phyloP scores from a whole-genome alignment of 2,113 vertebrate genomes.

The Microtus montanus region DNA sequence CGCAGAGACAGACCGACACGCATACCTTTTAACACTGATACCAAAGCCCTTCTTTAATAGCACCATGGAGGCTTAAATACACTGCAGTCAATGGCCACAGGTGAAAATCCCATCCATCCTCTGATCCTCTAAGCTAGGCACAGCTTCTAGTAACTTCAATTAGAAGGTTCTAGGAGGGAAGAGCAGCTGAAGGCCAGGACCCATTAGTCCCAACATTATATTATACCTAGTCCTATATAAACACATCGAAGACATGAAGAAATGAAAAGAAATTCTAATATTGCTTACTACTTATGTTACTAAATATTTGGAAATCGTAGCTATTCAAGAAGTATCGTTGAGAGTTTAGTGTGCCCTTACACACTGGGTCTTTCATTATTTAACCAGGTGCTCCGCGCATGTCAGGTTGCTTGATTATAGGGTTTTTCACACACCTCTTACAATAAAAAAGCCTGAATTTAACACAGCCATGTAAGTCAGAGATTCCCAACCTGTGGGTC shows the following conservation, averaged over 20 bases:
- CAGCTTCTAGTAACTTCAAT: no score
- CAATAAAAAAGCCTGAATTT: constrained; percentile 1
- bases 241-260: not conserved
- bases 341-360: not conserved
- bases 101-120: no score
- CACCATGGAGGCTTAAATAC: no score
- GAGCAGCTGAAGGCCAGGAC: no score
- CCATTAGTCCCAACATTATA: not conserved
- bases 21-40: no score
- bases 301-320: not conserved
- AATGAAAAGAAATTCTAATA: constrained; percentile 52
- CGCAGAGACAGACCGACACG: no score
- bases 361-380: not conserved
- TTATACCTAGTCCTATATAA: not conserved
- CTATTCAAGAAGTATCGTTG: not conserved
- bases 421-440: not conserved
- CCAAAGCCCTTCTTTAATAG: no score
- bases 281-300: not conserved
- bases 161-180: no score
- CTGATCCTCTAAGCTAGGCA: no score
- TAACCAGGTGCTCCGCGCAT: not conserved
- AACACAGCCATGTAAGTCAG: not conserved
- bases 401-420: not conserved
- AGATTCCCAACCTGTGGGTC: not conserved
- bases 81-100: no score